phyloP scores from a whole-genome alignment of 2,888 invertebrate species.

The Hirtodrosophila duncani region DNA sequence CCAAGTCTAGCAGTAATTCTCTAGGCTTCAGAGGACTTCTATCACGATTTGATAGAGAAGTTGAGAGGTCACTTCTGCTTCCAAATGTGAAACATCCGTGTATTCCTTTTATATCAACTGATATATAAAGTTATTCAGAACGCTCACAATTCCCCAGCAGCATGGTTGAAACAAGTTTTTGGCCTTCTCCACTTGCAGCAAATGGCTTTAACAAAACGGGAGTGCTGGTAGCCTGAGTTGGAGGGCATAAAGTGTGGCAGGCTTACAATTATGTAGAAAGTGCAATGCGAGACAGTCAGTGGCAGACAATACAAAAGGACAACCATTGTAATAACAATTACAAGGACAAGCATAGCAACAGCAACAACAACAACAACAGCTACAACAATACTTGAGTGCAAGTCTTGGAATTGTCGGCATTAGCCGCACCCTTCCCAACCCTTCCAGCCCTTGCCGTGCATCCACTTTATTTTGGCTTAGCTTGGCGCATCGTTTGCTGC shows the following conservation, averaged over 20 bases:
- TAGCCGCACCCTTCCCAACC: constrained; percentile 4
- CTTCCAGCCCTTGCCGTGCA: constrained; percentile 8
- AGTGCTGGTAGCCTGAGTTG: too few relatives aligned
- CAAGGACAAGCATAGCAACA: constrained; percentile 40
- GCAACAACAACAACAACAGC: constrained; percentile 9
- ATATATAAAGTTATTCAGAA: too few relatives aligned
- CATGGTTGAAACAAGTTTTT: too few relatives aligned
- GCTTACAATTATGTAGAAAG: constrained; percentile 69
- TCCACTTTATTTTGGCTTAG: constrained; percentile 44
- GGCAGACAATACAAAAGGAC: constrained; percentile 49
- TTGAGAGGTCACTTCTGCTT: too few relatives aligned
- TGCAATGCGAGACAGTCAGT: constrained; percentile 46
- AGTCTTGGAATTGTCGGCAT: constrained; percentile 3
- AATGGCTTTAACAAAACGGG: constrained; percentile 36
- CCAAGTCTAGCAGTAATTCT: too few relatives aligned
- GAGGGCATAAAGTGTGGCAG: constrained; percentile 23
- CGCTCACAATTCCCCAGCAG: too few relatives aligned
- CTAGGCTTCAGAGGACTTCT: too few relatives aligned
- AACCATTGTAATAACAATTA: constrained; percentile 69
- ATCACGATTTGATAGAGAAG: too few relatives aligned
- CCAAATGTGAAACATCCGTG: too few relatives aligned
- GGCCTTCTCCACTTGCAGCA: constrained; percentile 45
- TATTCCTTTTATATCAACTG: too few relatives aligned
- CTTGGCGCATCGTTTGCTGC: constrained; percentile 42
- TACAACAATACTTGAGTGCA: not conserved